Conservation (phyloP, 2,113 vertebrate species). For the Sigmodon hispidus region DNA sequence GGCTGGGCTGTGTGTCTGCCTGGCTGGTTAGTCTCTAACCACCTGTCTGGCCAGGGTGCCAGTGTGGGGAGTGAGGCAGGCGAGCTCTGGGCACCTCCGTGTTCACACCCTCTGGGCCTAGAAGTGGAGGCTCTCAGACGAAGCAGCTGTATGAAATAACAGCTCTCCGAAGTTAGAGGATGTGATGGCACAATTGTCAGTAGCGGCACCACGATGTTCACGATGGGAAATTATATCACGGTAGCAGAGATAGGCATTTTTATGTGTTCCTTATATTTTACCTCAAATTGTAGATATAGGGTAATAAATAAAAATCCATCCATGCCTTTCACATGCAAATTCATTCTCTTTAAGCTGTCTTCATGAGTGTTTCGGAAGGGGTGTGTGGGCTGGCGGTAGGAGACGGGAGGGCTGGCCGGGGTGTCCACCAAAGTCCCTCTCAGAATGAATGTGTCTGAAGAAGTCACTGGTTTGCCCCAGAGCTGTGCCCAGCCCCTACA, state of each 20-base stretch:
- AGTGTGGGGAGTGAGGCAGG: neutral
- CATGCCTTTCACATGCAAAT: constrained; percentile 71
- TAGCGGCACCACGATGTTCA: constrained; percentile 74
- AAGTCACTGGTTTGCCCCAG: neutral
- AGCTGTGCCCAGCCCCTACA: neutral
- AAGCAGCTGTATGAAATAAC: constrained; percentile 47
- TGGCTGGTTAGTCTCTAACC: neutral
- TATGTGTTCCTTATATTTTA: constrained; percentile 81
- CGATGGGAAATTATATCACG: constrained; percentile 71
- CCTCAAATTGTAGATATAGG: constrained; percentile 72
- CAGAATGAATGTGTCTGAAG: neutral
- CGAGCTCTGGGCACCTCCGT: neutral
- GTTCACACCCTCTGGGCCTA: neutral
- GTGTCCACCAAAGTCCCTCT: too few species aligned
- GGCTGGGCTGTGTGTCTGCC: neutral
- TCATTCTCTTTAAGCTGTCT: constrained; percentile 53
- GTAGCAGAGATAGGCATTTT: constrained; percentile 81
- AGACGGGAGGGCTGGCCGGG: neutral
- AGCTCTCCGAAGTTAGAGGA: constrained; percentile 67
- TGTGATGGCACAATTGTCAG: constrained; percentile 72
- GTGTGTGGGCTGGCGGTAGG: neutral
- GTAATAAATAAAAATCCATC: constrained; percentile 73
- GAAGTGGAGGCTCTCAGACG: neutral
- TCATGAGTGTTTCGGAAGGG: neutral
- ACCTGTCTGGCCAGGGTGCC: neutral